A percentile compares a stretch with the other conserved stretches of the same genome.
These are phyloP conservation scores for Morpho deidamia DNA, from an alignment of 2,888 invertebrate species.

Conservation along the genomic window DNA sequence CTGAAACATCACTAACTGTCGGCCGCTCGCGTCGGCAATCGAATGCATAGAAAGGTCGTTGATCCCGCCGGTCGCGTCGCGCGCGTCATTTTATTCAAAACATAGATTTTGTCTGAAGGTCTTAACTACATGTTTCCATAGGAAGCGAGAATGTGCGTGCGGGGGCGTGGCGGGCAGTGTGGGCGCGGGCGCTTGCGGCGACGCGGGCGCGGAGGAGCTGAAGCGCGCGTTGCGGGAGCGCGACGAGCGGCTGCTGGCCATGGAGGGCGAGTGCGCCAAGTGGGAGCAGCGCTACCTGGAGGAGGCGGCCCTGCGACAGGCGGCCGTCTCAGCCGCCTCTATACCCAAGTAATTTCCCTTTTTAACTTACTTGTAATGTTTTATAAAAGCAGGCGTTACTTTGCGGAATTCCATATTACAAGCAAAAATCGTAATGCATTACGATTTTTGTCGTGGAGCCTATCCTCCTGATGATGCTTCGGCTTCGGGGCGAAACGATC, in stretches of 20 bases:
- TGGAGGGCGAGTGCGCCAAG: slow-evolving; percentile 89
- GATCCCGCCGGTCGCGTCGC: too few species aligned
- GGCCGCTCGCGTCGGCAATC: too few species aligned
- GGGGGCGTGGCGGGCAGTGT: slow-evolving; percentile 32
- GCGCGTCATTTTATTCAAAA: too few species aligned
- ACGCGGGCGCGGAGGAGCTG: slow-evolving; percentile 66
- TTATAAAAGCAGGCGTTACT: not conserved
- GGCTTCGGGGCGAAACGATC: too few species aligned
- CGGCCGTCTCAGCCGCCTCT: slow-evolving; percentile 89
- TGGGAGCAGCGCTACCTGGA: slow-evolving; percentile 92
- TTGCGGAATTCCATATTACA: too few species aligned
- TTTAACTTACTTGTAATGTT: not conserved
- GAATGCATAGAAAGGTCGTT: too few species aligned
- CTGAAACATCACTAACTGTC: too few species aligned
- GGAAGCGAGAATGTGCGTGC: slow-evolving; percentile 22
- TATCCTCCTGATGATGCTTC: too few species aligned
- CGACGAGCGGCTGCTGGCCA: slow-evolving; percentile 69
- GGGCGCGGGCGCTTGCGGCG: slow-evolving; percentile 49
- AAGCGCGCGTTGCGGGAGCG: slow-evolving; percentile 64
- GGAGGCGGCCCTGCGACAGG: slow-evolving; percentile 87
- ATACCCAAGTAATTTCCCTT: slow-evolving; percentile 79
- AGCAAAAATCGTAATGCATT: too few species aligned
- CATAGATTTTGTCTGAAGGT: too few species aligned
- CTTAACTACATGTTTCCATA: not conserved
- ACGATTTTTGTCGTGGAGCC: too few species aligned